Base-by-base conservation (phyloP, 2,888 invertebrate genomes). In the Rhamnusium bicolor region DNA sequence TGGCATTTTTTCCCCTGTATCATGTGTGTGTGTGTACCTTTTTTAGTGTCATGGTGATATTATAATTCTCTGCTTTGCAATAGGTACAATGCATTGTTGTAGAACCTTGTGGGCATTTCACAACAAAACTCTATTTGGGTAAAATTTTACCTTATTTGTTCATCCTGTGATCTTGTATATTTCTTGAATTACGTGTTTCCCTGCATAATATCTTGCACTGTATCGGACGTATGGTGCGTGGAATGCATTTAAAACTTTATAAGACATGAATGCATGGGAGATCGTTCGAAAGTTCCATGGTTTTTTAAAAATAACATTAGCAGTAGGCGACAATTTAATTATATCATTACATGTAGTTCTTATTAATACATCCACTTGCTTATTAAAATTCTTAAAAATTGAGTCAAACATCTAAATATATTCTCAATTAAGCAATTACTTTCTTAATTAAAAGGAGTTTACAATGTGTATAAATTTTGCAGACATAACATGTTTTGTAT, bases 361-460 rank as follows among this genome's bases (percentile, higher is more conserved):
- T 65, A 53, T 65, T 61, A 47, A 29, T 51, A 19, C 14, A 61
- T 40, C 14, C 61, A 56, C 10, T 1, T n/a, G 56, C 14, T 61
- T 62, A 62, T 69, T 69, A 69, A 69, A 62, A 69, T 62, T 69
- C 69, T 62, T 60, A 16, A 69, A 69, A 69, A 29, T 61, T 69
- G 49, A 60, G 27, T 58, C 51, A 65, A 51, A 65, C 53, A 21
- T 65, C 65, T 69, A 69, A 69, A 69, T 69, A 62, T 69, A 69
- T 29, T 61, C 60, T 18, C 69, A 69, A 69, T 69, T 69, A 61
- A 60, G 47, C 69, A 69, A 69, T 69, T 69, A 69, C 19, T 62
- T 46, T 69, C 69, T 69, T 69, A 69, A 69, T 69, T 69, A 53
- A 69, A 69, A 69, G 61, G 69, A 69, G 69, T 69, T 40, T 47